These are phyloP conservation scores for Oligia strigilis DNA, from an alignment of 2,888 invertebrate species.

Conservation along the genomic window DNA sequence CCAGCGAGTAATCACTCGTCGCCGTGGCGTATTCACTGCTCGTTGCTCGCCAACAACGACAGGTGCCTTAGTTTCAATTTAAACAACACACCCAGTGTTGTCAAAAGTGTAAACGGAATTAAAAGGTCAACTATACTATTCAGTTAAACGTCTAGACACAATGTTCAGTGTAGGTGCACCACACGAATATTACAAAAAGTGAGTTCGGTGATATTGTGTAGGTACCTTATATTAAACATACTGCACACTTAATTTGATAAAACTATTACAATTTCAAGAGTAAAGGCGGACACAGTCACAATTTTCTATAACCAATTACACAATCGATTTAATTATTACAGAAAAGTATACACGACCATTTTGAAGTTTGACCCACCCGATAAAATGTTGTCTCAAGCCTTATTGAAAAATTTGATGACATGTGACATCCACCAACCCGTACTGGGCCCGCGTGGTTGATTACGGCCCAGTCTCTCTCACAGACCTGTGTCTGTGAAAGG, in stretches of 20 bases:
- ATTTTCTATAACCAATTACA: background rate
- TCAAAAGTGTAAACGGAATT: background rate
- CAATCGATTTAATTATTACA: background rate
- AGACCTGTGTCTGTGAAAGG: too few relatives aligned
- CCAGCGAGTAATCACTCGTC: background rate
- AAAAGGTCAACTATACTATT: background rate
- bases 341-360: background rate
- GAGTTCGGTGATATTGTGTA: background rate
- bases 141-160: background rate
- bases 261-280: background rate
- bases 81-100: too few relatives aligned
- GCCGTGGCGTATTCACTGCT: background rate
- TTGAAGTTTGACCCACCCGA: conserved; percentile 2
- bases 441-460: too few relatives aligned
- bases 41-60: background rate
- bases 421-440: too few relatives aligned
- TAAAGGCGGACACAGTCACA: conserved; percentile 11
- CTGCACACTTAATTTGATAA: background rate
- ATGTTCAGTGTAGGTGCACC: conserved; percentile 1
- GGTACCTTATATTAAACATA: conserved; percentile 15
- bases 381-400: background rate
- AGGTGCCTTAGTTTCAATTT: background rate
- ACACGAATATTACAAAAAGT: background rate
- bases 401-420: too few relatives aligned
- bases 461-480: too few relatives aligned